A percentile compares a stretch with the other conserved stretches of the same genome.
Conservation (phyloP, 92 coral and sea anemone species). For the Epizoanthus ramosus region DNA sequence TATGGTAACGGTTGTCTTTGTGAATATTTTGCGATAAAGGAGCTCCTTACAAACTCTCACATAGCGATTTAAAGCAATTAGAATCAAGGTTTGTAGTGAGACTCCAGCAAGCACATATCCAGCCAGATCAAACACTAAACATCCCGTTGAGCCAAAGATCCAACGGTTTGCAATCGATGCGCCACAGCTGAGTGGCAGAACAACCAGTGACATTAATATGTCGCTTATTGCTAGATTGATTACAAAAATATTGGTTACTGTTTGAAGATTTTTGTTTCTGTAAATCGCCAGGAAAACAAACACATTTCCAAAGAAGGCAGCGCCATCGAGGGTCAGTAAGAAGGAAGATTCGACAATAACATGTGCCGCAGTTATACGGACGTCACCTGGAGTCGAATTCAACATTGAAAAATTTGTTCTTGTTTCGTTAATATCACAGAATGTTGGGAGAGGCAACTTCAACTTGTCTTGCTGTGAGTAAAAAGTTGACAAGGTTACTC, state of each 20-base stretch:
- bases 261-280: conserved; percentile 8
- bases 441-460: too few species aligned
- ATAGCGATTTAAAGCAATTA: conserved; percentile 13
- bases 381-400: not conserved
- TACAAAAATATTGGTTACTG: conserved; percentile 15
- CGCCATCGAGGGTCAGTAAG: not conserved
- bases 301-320: not conserved
- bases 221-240: not conserved
- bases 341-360: not conserved
- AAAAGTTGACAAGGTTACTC: too few species aligned
- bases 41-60: conserved; percentile 1
- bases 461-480: too few species aligned
- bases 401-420: not conserved
- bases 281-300: conserved; percentile 8
- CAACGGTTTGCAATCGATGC: conserved; percentile 19
- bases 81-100: not conserved
- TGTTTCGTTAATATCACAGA: not conserved
- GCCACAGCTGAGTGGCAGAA: not conserved
- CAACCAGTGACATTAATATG: too few species aligned
- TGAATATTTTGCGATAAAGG: not conserved
- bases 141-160: not conserved
- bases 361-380: not conserved
- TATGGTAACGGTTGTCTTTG: not conserved
- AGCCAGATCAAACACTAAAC: conserved; percentile 6
- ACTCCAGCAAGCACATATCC: conserved; percentile 11